Evolutionary conservation across 2,113 vertebrate genomes (phyloP).

Genomic region (Suricata suricatta): DNA sequence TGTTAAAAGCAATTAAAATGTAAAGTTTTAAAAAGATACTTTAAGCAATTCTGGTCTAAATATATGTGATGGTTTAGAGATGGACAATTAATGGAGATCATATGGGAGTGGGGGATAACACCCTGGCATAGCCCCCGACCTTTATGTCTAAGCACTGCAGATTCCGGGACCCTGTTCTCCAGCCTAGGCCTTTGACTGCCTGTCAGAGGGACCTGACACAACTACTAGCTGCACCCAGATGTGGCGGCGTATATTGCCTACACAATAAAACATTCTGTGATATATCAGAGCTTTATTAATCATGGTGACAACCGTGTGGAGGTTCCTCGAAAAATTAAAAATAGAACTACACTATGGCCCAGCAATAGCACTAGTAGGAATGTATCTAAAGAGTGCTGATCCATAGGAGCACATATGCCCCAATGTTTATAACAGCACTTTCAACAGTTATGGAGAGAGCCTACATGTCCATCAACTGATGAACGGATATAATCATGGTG

Average conservation of each 20-base stretch:
- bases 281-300: not conserved
- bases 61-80: not conserved
- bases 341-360: too few relatives aligned
- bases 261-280: not conserved
- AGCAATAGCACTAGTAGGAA: too few relatives aligned
- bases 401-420: too few relatives aligned
- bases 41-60: not conserved
- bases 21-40: not conserved
- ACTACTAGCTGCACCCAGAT: not conserved
- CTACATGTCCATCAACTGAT: too few relatives aligned
- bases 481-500: not conserved
- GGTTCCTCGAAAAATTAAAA: too few relatives aligned
- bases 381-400: too few relatives aligned
- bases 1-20: not conserved
- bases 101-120: not conserved
- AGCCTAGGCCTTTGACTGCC: not conserved
- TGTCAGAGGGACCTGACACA: not conserved
- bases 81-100: not conserved
- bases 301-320: not conserved
- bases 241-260: not conserved
- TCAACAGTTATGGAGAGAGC: too few relatives aligned
- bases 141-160: not conserved
- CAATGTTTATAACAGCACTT: too few relatives aligned
- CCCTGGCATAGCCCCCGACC: not conserved
- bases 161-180: not conserved